These are phyloP conservation scores for Parotocinclus haroldoi DNA, from an alignment of 2,797 vertebrate species.

Conservation along the genomic window DNA sequence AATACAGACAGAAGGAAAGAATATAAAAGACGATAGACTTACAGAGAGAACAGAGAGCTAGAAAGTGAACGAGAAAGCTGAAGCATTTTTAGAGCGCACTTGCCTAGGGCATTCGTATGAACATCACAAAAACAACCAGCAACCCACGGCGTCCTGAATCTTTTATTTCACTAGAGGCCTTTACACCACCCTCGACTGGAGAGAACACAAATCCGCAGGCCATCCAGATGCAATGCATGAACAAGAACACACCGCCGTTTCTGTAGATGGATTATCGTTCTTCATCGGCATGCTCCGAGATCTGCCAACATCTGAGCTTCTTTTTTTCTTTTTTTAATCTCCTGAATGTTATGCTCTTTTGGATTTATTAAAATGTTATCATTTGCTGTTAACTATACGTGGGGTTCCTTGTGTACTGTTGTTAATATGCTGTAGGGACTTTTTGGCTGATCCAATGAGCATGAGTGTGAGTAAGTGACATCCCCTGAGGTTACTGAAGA, in stretches of 20 bases:
- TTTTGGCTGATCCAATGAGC: too few species aligned
- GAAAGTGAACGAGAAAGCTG: neutral
- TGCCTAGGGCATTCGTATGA: slow-evolving; percentile 17
- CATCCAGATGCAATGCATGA: slow-evolving; percentile 37
- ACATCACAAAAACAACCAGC: slow-evolving; percentile 42
- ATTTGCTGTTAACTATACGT: neutral
- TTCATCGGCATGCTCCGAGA: neutral
- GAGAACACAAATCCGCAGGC: slow-evolving; percentile 39
- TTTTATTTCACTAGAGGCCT: slow-evolving; percentile 58
- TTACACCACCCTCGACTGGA: slow-evolving; percentile 47
- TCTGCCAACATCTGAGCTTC: neutral
- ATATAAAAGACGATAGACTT: neutral
- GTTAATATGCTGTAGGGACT: too few species aligned
- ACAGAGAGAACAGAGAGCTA: neutral
- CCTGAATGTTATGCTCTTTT: too few species aligned
- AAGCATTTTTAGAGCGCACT: neutral
- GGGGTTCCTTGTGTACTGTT: too few species aligned
- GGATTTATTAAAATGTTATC: neutral
- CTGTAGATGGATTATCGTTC: slow-evolving; percentile 26
- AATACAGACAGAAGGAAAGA: neutral
- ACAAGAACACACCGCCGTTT: neutral
- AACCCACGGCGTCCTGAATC: slow-evolving; percentile 60
- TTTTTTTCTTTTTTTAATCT: neutral
- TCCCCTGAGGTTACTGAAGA: too few species aligned
- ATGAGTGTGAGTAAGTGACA: too few species aligned